Conservation (phyloP, 1,140 invertebrate species). For the Macrocentrus cingulum region DNA sequence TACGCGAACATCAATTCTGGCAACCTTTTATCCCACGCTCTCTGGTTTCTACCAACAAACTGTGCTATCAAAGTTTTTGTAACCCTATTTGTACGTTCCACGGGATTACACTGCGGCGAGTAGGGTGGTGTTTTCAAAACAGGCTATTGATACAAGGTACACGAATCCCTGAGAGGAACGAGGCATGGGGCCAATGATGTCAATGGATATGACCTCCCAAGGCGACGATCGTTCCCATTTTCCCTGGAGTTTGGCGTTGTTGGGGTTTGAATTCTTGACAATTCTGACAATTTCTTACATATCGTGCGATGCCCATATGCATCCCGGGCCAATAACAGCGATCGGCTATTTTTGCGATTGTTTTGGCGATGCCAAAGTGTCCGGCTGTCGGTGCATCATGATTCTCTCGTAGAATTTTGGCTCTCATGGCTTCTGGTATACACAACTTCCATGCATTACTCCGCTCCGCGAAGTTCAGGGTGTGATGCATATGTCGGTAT, state of each 20-base stretch:
- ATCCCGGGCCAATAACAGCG: constrained; percentile 33
- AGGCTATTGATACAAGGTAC: background rate
- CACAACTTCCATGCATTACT: constrained; percentile 24
- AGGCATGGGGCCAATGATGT: no score
- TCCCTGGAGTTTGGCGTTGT: background rate
- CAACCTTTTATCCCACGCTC: constrained; percentile 44
- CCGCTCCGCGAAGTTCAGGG: background rate
- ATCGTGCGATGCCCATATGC: constrained; percentile 15
- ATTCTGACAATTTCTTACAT: constrained; percentile 10
- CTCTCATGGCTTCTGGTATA: background rate
- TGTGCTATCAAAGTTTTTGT: constrained; percentile 27
- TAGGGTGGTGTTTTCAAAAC: constrained; percentile 15
- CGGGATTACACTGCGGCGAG: constrained; percentile 25
- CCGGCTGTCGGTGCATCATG: no score
- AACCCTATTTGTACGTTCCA: constrained; percentile 22
- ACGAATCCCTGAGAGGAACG: background rate
- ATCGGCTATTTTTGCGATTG: no score
- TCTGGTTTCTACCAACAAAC: constrained; percentile 38
- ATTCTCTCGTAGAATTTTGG: background rate
- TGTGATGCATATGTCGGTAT: constrained; percentile 21
- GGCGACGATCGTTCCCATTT: constrained; percentile 7
- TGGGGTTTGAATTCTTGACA: background rate
- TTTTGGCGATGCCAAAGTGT: no score
- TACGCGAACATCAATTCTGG: constrained; percentile 39
- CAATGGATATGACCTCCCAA: constrained; percentile 1